Base-by-base conservation (phyloP, 2,797 vertebrate genomes). In the Pangasius larnaudii region DNA sequence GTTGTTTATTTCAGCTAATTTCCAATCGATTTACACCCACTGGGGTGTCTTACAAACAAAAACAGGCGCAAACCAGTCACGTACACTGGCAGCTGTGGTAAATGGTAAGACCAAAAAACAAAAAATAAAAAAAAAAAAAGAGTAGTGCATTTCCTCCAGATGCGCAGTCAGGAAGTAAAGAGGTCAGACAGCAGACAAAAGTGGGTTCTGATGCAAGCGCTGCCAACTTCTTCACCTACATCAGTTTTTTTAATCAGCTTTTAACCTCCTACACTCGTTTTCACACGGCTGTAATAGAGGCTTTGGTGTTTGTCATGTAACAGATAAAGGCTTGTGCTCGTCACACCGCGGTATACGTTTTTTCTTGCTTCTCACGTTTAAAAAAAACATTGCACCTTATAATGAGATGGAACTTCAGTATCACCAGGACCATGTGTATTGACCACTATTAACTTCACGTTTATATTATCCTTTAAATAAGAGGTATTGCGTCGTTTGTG, bases 101-200 rank as follows among this genome's bases (percentile, higher is more conserved):
- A 77, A 87, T 27, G 78, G 5, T 65, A 36, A 82, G 77, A 83
- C 65, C 74, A 85, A 89, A 49, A 2, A 42, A 72, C 0, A 2
- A 46, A 46, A 16, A 6, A n/a, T n/a, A n/a, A 49, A 49, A 5
- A 56, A 18, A 4, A 30, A 83, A 65, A 83, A 5, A 67, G 42
- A 19, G 16, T n/a, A 39, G 39, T 46, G 53, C 51, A 78, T 90
- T 90, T 89, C 85, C 80, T 88, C 74, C 49, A 58, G 42, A 86
- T 36, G 36, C 56, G 24, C 59, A 83, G 69, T 24, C 85, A 88
- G 87, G 85, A 91, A 89, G 63, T 90, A 59, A 82, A 87, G 80
- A 87, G 87, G 85, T 88, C 87, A 89, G 58, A 63, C 71, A 53
- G 11, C 83, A 88, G 78, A 83, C 53, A 16, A 74, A 89, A 67